Base-by-base conservation (phyloP, 1,140 invertebrate species). In the Elymnias hypermnestra region DNA sequence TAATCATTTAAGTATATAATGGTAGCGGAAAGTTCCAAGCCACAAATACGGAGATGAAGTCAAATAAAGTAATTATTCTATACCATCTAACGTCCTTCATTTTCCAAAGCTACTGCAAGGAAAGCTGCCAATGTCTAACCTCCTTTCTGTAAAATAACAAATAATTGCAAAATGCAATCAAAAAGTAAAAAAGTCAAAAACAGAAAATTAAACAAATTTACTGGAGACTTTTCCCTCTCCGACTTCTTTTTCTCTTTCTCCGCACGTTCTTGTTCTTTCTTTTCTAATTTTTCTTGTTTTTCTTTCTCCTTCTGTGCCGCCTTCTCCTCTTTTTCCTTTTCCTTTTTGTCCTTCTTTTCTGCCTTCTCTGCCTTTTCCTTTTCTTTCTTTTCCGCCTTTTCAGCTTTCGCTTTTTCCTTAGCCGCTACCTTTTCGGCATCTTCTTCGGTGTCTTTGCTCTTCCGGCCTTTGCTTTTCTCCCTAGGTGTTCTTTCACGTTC, bases 351-450 rank as follows among this genome's bases (percentile, higher is more conserved):
- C 25, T n/a, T 26, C 1, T 7, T 26, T 26, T n/a, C 17, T 28
- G 6, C 23, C 48, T 51, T 59, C 22, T 44, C 43, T 4, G 35
- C 36, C 13, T 40, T 48, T 48, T 25, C 33, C 28, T 29, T 40
- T 33, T 47, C 38, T 31, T 44, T 47, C 49, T 50, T 53, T 21
- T 45, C 22, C 8, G 29, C 18, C 9, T 41, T 42, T 53, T 33
- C 42, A 29, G 13, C 29, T 10, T 35, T 31, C 25, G 15, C 10
- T 12, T 36, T 31, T 51, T 53, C 29, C 33, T 19, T 36, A 39
- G 15, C 8, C 10, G 10, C 10, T n/a, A 18, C 28, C 17, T 40
- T 48, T 15, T 39, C 38, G 13, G 9, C 15, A 8, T 40, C 42
- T 17, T 37, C 26, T 49, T 15, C 47, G 13, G 41, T 29, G 25